phyloP scores from a whole-genome alignment of 2,797 vertebrate genomes.

The Pelodytes ibericus region DNA sequence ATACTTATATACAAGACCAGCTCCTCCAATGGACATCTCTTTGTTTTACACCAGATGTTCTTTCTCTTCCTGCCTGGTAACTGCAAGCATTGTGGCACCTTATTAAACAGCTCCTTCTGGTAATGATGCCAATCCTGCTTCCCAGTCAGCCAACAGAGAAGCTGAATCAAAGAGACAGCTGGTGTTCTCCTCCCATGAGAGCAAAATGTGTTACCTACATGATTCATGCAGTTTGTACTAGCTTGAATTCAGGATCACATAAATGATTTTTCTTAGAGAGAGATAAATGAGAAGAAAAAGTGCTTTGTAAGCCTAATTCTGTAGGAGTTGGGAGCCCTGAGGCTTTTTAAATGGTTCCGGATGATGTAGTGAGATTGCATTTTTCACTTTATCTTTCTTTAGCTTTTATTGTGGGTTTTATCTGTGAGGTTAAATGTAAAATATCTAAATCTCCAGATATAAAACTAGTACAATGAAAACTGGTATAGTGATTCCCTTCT shows the following conservation, averaged over 20 bases:
- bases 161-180: constrained; percentile 77
- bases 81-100: constrained; percentile 66
- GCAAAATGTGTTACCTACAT: constrained; percentile 70
- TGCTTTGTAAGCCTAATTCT: constrained; percentile 74
- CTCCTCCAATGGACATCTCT: constrained; percentile 63
- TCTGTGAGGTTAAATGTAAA: constrained; percentile 11
- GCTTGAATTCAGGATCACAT: constrained; percentile 66
- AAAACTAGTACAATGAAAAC: not conserved
- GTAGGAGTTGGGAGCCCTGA: constrained; percentile 64
- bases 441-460: constrained; percentile 25
- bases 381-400: constrained; percentile 11
- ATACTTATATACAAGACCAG: constrained; percentile 57
- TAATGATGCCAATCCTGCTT: constrained; percentile 69
- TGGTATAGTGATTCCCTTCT: not conserved
- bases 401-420: constrained; percentile 15
- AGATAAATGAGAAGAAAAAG: constrained; percentile 75
- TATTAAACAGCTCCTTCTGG: constrained; percentile 70
- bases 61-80: constrained; percentile 73
- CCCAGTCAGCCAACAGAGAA: constrained; percentile 66
- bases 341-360: constrained; percentile 64
- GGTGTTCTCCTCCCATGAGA: constrained; percentile 67
- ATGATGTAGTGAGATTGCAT: constrained; percentile 22
- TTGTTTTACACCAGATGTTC: constrained; percentile 76
- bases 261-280: constrained; percentile 70
- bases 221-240: constrained; percentile 68